Evolutionary conservation across 1,140 invertebrate genomes (phyloP).

Genomic region (Muscidifurax raptorellus): DNA sequence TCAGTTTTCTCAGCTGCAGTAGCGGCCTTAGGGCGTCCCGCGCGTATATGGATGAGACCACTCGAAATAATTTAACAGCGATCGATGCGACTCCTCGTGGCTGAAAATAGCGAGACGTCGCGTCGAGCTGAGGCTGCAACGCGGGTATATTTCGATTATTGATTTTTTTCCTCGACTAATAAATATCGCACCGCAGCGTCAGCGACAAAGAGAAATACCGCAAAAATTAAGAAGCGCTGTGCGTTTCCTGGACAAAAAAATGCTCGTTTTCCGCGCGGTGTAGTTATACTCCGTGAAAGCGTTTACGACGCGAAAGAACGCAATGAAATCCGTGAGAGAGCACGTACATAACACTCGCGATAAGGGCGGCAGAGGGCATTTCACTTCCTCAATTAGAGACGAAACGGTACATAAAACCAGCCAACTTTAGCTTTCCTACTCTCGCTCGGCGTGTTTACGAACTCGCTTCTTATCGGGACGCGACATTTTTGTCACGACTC

Average conservation of each 20-base stretch:
- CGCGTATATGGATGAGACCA: slow-evolving; percentile 65
- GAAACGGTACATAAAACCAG: slow-evolving; percentile 3
- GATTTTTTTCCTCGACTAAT: not conserved
- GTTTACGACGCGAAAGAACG: not conserved
- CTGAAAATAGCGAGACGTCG: slow-evolving; percentile 68
- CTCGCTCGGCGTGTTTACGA: not conserved
- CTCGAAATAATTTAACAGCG: slow-evolving; percentile 74
- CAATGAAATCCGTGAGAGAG: not conserved
- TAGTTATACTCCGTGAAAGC: not conserved
- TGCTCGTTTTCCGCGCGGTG: not conserved
- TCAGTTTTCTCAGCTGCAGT: slow-evolving; percentile 69
- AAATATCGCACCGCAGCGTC: no score
- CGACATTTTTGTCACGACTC: slow-evolving; percentile 21
- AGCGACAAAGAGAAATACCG: not conserved
- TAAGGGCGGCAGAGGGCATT: not conserved
- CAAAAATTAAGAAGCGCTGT: not conserved
- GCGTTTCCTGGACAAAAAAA: not conserved
- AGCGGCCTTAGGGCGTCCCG: slow-evolving; percentile 24
- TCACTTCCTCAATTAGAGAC: not conserved
- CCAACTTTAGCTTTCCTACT: not conserved
- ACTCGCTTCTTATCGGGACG: slow-evolving; percentile 9
- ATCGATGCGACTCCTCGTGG: slow-evolving; percentile 68
- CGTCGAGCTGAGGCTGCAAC: slow-evolving; percentile 11
- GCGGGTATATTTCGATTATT: not conserved
- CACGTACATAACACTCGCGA: slow-evolving; percentile 2